Evolutionary conservation across 1,140 invertebrate genomes (phyloP), one percentile per base, ranked within the genome.

Genomic region (Drosophila kurseongensis): DNA sequence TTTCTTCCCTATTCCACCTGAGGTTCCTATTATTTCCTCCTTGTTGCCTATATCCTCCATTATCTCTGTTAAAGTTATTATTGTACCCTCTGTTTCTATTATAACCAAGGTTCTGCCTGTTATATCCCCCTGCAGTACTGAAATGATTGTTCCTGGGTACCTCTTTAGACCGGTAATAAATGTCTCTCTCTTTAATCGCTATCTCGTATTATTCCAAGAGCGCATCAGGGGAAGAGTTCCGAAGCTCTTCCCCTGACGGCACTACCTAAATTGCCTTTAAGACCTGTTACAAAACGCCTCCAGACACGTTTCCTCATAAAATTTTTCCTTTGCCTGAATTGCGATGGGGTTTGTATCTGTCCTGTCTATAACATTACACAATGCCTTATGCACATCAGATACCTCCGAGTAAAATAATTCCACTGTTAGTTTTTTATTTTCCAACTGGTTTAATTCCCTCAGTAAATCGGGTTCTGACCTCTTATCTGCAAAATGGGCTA

Each of bases 31-130:
- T 51, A 51, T 51, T 35, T 51, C 29, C 48, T 51, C 29, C 48
- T 51, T 51, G 48, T 35, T 51, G 48, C 48, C 27, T 51, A 50
- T 50, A 50, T 50, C 47, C 47, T 32, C 23, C 47, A 50, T 50
- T 50, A 50, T 50, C 47, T 50, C 23, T 50, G 47, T 13, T 50
- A 50, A 50, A 50, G 47, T 50, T 50, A 14, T 14, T 51, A 35
- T 51, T 51, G 8, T 51, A 51, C 7, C 48, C 23, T 35, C n/a
- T 51, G 48, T 51, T 51, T 14, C 23, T 51, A 51, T 51, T 35
- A 51, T 51, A 32, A 16, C 48, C 48, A 18, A 18, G 2, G 18
- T 18, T 18, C 18, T 18, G 18, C 18, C 18, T 18, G 18, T 18
- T 18, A 18, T 18, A 18, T 18, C 18, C 18, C 18, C 18, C 18